Evolutionary conservation across 1,140 invertebrate species (phyloP), one percentile per base, ranked within the genome.

Genomic region (Wasmannia auropunctata): DNA sequence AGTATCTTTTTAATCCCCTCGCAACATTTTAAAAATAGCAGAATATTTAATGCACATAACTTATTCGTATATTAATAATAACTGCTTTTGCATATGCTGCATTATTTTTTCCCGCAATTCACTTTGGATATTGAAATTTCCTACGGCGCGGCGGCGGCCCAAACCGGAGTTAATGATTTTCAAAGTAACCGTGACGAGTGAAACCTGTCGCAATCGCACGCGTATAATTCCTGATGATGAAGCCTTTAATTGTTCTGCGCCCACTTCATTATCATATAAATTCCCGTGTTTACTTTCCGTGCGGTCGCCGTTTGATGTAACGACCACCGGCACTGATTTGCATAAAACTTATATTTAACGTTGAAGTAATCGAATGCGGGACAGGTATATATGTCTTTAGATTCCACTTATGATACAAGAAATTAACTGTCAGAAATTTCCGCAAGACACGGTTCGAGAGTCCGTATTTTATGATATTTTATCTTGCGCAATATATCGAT

Each of bases 331-430:
- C n/a, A n/a, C 22, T 58, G 54, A 76, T 40, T 43, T 60, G 54
- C 54, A 60, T 76, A 76, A 76, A 76, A 58, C 16, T 76, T 76
- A 58, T 76, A 43, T 60, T 56, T 58, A 58, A 60, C 51, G 31
- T 51, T 34, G 70, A 0, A 37, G 31, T 74, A 54, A 74, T 51
- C 46, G 11, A 22, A 74, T 46, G 1, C 16, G 25, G 4, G 16
- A 70, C 1, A 10, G 16, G 62, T 40, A 37, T 40, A 37, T 72
- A 31, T 22, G 28, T 56, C 70, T 74, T 74, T 74, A 74, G n/a
- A 74, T 51, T 54, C 70, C 37, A 74, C 19, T 74, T 74, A 22
- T 16, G 49, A 54, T 54, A 49, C 6, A 16, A 54, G 49, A 74
- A 37, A 74, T 74, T 54, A 56, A 37, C 31, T 74, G 28, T 56